These are phyloP conservation scores for Ardeotis arabs DNA, from an alignment of 2,113 vertebrate genomes.

Conservation along the genomic window DNA sequence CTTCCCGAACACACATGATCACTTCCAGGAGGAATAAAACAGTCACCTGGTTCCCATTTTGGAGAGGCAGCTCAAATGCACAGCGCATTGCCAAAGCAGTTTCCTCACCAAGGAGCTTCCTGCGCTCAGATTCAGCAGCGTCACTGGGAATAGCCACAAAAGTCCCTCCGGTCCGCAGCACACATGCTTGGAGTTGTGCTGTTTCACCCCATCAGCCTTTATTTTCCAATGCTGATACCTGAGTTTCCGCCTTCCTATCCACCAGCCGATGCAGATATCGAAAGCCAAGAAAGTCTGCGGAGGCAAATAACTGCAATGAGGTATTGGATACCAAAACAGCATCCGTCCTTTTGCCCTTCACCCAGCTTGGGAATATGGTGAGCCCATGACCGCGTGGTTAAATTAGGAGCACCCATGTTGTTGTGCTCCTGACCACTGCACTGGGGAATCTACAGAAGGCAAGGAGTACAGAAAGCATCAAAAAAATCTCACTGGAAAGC, in stretches of 20 bases:
- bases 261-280: neutral
- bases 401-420: neutral
- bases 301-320: neutral
- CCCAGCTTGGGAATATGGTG: neutral
- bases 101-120: neutral
- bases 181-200: neutral
- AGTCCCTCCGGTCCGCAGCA: neutral
- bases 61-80: neutral
- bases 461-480: neutral
- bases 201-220: neutral
- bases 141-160: neutral
- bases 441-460: neutral
- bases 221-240: neutral
- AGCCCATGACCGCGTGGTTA: neutral
- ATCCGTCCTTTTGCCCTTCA: neutral
- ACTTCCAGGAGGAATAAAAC: neutral
- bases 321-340: neutral
- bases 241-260: neutral
- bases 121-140: neutral
- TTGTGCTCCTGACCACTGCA: neutral
- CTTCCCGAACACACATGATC: neutral
- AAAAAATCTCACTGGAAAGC: neutral
- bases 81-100: neutral
- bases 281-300: neutral
- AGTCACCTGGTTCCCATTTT: neutral